Base-by-base conservation (phyloP, 2,888 invertebrate genomes). In the Lasioglossum figueresi region DNA sequence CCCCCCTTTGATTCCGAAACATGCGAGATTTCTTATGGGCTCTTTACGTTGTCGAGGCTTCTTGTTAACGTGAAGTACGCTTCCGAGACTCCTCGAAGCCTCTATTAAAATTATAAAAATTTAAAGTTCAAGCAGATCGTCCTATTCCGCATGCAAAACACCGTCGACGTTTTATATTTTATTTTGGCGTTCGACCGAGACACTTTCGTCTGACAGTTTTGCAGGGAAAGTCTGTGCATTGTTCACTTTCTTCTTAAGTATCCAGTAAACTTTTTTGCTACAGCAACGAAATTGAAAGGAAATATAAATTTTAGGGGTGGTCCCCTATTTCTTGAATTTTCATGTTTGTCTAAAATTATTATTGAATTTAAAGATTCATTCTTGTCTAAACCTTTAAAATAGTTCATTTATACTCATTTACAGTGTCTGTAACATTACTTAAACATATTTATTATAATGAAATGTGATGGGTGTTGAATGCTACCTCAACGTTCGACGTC, bases 51-150 rank as follows among this genome's bases (percentile, higher is more conserved):
- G 19, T 34, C 23, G n/a, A 45, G 56, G 63, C 52, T 74, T 74
- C 82, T 82, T 83, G 76, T 83, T 83, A 83, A 43, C 40, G 66
- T 52, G 66, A 73, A 83, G 76, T 76, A 71, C 56, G 63, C 52
- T 27, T 14, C 5, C 48, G 31, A 27, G 34, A 40, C 31, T 19
- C 14, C 1, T 43, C 3, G 16, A 48, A 1, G 31, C 19, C 23
- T 73, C 34, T 2, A 10, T 40, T 10, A 19, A 68, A 37, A 68
- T 68, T n/a, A 23, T 4, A 23, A 37, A 37, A 68, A 37, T 37
- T 37, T 37, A 8, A 8, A 52, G 80, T 80, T 6, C 63, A 63
- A 63, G 2, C 59, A 14, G 14, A 23, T 27, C 59, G 2, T 59
- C 14, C 14, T 16, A 5, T 27, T 5, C 5, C 14, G 4, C 59